These are phyloP conservation scores for Ascaphus truei DNA, from an alignment of 2,113 vertebrate species.

Conservation along the genomic window DNA sequence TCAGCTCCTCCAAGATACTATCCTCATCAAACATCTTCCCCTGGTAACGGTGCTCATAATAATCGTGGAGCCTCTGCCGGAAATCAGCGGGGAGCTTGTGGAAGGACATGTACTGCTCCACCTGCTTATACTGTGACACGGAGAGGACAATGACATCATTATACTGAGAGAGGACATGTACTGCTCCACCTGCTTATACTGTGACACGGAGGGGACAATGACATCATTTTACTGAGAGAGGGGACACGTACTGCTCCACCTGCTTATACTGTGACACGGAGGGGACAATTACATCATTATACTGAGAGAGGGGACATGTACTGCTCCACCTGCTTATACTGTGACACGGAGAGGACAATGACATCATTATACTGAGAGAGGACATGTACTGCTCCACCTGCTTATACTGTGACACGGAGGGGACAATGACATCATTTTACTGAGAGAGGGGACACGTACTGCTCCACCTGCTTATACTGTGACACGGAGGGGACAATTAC, in stretches of 20 bases:
- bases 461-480: too few relatives aligned
- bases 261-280: background rate
- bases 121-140: constrained; percentile 86
- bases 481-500: too few relatives aligned
- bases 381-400: too few relatives aligned
- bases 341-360: background rate
- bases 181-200: too few relatives aligned
- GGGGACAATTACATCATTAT: background rate
- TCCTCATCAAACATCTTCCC: constrained; percentile 99
- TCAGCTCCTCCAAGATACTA: constrained; percentile 94
- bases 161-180: background rate
- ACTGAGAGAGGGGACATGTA: background rate
- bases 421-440: too few relatives aligned
- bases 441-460: too few relatives aligned
- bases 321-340: too few relatives aligned
- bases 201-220: too few relatives aligned
- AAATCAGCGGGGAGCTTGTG: constrained; percentile 95
- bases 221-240: too few relatives aligned
- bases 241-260: too few relatives aligned
- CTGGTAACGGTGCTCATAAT: constrained; percentile 96
- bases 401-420: too few relatives aligned
- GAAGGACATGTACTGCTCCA: constrained; percentile 99
- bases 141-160: background rate
- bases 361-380: too few relatives aligned
- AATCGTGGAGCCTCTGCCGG: constrained; percentile 94